Conservation (phyloP, 2,797 vertebrate species). For the Micrastur ruficollis region DNA sequence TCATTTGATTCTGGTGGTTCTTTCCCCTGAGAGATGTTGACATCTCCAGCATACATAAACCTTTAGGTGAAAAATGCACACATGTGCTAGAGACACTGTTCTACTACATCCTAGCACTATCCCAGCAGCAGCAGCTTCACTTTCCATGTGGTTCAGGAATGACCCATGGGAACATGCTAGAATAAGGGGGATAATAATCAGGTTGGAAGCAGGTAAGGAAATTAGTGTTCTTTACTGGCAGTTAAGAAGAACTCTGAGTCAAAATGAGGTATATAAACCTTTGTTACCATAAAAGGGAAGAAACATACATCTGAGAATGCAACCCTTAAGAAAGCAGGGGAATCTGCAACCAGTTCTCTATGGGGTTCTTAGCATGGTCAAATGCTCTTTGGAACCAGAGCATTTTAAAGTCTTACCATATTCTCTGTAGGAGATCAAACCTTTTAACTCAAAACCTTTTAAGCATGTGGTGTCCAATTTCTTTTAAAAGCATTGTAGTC, state of each 20-base stretch:
- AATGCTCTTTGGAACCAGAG: not conserved
- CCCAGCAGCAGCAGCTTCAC: not conserved
- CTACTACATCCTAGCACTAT: not conserved
- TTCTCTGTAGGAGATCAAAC: not conserved
- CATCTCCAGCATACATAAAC: not conserved
- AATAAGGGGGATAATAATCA: not conserved
- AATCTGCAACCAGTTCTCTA: not conserved
- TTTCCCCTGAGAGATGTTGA: not conserved
- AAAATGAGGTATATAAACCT: not conserved
- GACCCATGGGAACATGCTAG: not conserved
- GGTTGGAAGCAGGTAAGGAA: not conserved
- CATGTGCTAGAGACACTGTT: not conserved
- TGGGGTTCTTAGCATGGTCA: not conserved
- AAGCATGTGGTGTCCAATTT: not conserved
- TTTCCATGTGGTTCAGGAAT: not conserved
- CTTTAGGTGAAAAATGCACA: not conserved
- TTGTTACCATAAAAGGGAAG: not conserved
- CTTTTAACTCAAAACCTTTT: not conserved
- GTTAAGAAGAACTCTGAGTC: not conserved
- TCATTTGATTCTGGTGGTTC: not conserved
- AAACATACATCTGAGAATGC: not conserved
- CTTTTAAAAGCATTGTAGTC: not conserved
- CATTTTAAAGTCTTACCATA: not conserved
- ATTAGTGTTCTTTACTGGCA: not conserved
- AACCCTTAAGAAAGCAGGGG: not conserved